Evolutionary conservation across 2,888 invertebrate genomes (phyloP).

Genomic region (Cephus spinipes): DNA sequence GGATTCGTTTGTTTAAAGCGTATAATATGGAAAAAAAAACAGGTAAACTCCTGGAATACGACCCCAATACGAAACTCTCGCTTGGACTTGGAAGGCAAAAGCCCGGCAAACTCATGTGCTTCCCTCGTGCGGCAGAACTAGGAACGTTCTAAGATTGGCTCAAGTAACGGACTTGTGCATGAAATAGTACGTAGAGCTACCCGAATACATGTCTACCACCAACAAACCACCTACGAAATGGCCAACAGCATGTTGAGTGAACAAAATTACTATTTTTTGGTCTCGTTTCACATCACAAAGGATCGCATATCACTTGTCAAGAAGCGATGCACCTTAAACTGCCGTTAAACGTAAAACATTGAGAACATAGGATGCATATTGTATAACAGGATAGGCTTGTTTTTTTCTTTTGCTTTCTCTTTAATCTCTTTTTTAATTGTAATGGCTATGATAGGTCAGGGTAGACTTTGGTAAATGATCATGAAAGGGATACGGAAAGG

Average conservation of each 20-base stretch:
- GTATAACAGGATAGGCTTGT: not conserved
- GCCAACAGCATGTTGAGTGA: not conserved
- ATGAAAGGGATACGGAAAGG: not conserved
- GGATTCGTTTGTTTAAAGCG: not conserved
- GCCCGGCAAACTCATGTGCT: not conserved
- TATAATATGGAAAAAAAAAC: not conserved
- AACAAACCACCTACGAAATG: not conserved
- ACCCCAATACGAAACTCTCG: not conserved
- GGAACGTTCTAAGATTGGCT: not conserved
- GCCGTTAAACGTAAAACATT: not conserved
- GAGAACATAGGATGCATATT: not conserved
- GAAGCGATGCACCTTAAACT: not conserved
- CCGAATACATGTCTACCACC: not conserved
- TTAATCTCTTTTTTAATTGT: not conserved
- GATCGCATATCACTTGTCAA: not conserved
- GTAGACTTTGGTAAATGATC: not conserved
- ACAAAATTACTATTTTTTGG: not conserved
- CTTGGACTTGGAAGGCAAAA: not conserved
- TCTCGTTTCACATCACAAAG: not conserved
- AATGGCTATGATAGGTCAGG: not conserved
- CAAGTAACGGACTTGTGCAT: not conserved
- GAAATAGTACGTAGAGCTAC: not conserved
- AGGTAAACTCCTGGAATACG: not conserved
- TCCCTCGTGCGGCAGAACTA: not conserved
- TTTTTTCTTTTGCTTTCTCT: not conserved